Percentiles rank a stretch among this genome's conserved stretches.
phyloP scores from a whole-genome alignment of 2,113 vertebrate species.

The Bufo gargarizans region DNA sequence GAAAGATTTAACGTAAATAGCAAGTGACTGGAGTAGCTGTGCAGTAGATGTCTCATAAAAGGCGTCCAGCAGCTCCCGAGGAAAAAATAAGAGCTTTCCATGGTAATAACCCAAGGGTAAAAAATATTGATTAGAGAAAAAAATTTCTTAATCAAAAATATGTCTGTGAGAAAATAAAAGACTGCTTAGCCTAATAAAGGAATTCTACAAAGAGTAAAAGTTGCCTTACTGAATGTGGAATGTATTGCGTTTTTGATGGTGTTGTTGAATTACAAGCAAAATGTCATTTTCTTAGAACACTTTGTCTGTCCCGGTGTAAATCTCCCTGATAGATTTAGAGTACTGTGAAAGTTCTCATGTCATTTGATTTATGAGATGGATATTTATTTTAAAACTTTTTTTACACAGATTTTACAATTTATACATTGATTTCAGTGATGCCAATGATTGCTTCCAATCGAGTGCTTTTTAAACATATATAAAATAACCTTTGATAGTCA shows the following conservation, averaged over 20 bases:
- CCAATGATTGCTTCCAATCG: slow-evolving; percentile 6
- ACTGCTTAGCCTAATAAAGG: slow-evolving; percentile 66
- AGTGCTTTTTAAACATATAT: not conserved
- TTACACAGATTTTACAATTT: slow-evolving; percentile 58
- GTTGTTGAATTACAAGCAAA: slow-evolving; percentile 72
- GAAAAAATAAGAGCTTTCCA: slow-evolving; percentile 66
- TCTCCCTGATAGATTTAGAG: slow-evolving; percentile 66
- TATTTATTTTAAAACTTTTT: slow-evolving; percentile 61
- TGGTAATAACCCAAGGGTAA: slow-evolving; percentile 78
- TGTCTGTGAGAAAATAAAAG: slow-evolving; percentile 71
- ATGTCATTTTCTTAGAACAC: slow-evolving; percentile 67
- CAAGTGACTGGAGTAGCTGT: slow-evolving; percentile 63
- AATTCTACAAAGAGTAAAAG: slow-evolving; percentile 57
- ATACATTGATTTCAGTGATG: slow-evolving; percentile 53
- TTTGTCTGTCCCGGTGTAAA: slow-evolving; percentile 65
- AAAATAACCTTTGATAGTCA: not conserved
- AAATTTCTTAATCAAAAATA: slow-evolving; percentile 79
- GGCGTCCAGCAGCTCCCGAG: slow-evolving; percentile 70
- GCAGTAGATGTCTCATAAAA: slow-evolving; percentile 77
- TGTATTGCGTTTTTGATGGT: slow-evolving; percentile 70
- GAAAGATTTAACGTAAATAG: slow-evolving; percentile 77
- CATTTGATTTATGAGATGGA: slow-evolving; percentile 63
- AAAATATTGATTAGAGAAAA: slow-evolving; percentile 81
- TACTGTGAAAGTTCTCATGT: slow-evolving; percentile 62
- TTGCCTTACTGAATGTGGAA: slow-evolving; percentile 51